Evolutionary conservation across 1,140 invertebrate species (phyloP), one percentile per base, ranked within the genome.

Genomic region (Rhopalosiphum maidis): DNA sequence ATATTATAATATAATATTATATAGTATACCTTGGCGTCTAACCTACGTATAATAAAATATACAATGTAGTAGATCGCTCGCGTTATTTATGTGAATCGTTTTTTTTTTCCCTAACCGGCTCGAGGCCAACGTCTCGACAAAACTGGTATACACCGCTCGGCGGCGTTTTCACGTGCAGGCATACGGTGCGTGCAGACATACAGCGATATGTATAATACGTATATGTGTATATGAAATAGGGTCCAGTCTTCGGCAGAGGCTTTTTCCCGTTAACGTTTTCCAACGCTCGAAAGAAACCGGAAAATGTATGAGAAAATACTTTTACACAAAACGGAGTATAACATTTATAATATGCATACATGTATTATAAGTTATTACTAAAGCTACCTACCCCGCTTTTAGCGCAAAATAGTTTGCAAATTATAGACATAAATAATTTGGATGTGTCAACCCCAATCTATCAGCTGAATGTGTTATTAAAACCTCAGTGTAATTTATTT

Each of bases 61-160:
- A 48, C 37, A 77, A 77, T 46, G 43, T 89, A 55, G 48, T 89
- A 55, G n/a, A 89, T 55, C 35, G 51, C 35, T 55, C 0, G 91
- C 43, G 7, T 86, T 93, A 93, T 93, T 93, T 86, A 86, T 93
- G 51, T 55, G 82, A 85, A 86, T 85, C 15, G 82, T 93, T 93
- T 93, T 93, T 37, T 35, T 30, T 41, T 41, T 83, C 30, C 43
- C 23, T 77, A 51, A 83, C 43, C 91, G 51, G 77, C 91, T 85
- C 48, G 91, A 85, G 82, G 91, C 77, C 82, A 93, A 93, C 91
- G 48, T 93, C 91, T 93, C 91, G 48, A 68, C 7, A 68, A 90
- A 60, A 90, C 37, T 43, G 55, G 89, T 90, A 43, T 90, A 90
- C 43, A 60, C 37, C 1, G 35, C 87, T 43, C 85, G 0, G 25